phyloP scores from a whole-genome alignment of 2,113 vertebrate genomes.

The Strigops habroptila region DNA sequence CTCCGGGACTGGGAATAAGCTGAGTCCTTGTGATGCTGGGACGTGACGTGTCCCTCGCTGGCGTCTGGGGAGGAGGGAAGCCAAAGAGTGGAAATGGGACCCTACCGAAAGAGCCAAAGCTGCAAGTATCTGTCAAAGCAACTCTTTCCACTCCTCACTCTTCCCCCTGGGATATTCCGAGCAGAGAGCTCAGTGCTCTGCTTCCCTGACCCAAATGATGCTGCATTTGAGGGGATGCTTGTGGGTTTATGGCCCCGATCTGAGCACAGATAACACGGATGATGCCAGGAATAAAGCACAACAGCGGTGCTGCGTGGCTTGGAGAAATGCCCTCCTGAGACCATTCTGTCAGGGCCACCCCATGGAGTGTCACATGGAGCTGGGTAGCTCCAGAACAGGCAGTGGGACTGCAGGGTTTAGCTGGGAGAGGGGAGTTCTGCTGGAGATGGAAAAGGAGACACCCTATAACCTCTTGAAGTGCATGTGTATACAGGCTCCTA shows the following conservation, averaged over 20 bases:
- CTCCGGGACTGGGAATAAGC: neutral
- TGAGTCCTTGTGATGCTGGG: neutral
- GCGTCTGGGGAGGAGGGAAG: neutral
- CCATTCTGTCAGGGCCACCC: neutral
- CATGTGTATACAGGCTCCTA: neutral
- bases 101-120: neutral
- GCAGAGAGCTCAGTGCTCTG: neutral
- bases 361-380: too few relatives aligned
- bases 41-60: rapidly evolving
- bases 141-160: neutral
- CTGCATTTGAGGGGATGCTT: neutral
- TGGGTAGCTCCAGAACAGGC: too few relatives aligned
- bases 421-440: neutral
- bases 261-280: neutral
- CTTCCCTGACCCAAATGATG: neutral
- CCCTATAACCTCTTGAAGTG: neutral
- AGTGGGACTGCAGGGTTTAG: rapidly evolving
- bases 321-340: rapidly evolving
- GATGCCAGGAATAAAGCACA: neutral
- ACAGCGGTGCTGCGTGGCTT: rapidly evolving
- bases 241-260: neutral
- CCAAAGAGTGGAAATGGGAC: neutral
- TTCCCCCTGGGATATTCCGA: neutral
- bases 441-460: neutral
- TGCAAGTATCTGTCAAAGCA: neutral